Evolutionary conservation across 2,888 invertebrate genomes (phyloP), one percentile per base, ranked within the genome.

Genomic region (Chrysina gloriosa): DNA sequence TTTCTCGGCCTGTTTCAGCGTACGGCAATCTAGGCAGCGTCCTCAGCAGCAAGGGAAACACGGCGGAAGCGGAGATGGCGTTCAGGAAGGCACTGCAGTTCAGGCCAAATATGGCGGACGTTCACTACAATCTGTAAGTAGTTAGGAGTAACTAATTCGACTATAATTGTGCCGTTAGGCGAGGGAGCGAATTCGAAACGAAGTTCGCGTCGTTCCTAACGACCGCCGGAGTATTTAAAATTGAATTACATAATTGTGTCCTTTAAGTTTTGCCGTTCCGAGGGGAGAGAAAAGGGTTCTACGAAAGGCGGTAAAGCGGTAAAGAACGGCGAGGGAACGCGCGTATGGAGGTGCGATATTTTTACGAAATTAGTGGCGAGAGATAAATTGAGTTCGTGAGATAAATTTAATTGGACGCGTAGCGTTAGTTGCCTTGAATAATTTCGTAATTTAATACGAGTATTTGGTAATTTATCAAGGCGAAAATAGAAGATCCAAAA

Each of bases 91-190:
- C 98, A 69, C 89, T 98, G 73, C 89, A 90, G 77, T 90, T 93
- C 87, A 89, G 97, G 82, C 93, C 94, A 77, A 98, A 97, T 85
- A 98, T 98, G 97, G 98, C 98, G 69, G 98, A 98, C 85, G 97
- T 97, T 70, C 97, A 98, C 87, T 98, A 98, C 84, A 98, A 98
- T 86, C 87, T 97, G 97, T 97, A 86, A 95, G 97, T 95, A 83
- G 71, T 52, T 52, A 29, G 19, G 52, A 48, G 58, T 42, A 61
- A 42, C 58, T 61, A 61, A 61, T 61, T 45, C 58, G 39, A 61
- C 27, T 61, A 61, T 61, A 45, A 61, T 61, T 61, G 42, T 36
- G 16, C 42, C 42, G 45, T 61, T 42, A 42, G 16, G 14, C 19
- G 2, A 58, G 16, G 25, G 39, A 23, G 19, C 48, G 45, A 11